phyloP scores from a whole-genome alignment of 2,888 invertebrate genomes.

The Sarcophaga carnaria region DNA sequence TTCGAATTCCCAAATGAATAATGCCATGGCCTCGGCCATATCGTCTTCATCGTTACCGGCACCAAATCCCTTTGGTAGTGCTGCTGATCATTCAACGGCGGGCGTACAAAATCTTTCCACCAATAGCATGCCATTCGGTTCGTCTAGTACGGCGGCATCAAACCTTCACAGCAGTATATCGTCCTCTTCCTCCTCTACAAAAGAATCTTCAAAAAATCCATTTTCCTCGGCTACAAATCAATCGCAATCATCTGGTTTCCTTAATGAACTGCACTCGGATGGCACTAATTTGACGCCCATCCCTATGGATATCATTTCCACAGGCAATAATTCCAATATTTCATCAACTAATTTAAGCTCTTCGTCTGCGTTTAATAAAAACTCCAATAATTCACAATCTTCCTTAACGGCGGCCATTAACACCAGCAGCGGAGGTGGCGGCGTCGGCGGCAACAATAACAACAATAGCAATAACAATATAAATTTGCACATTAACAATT shows the following conservation, averaged over 20 bases:
- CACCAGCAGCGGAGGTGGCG: no score
- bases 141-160: conserved; percentile 59
- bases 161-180: conserved; percentile 46
- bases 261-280: conserved; percentile 64
- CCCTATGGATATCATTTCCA: conserved; percentile 61
- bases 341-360: conserved; percentile 70
- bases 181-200: conserved; percentile 56
- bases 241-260: conserved; percentile 58
- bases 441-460: not conserved
- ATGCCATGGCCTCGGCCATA: conserved; percentile 31
- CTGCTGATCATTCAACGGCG: conserved; percentile 51
- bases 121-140: conserved; percentile 64
- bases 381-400: conserved; percentile 60
- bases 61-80: conserved; percentile 39
- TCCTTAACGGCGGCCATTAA: conserved; percentile 21
- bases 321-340: conserved; percentile 59
- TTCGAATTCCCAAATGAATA: conserved; percentile 52
- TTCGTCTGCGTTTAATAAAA: conserved; percentile 56
- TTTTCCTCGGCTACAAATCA: conserved; percentile 54
- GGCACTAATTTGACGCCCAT: conserved; percentile 71
- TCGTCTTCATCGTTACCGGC: conserved; percentile 61
- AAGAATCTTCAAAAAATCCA: conserved; percentile 58
- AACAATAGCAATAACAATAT: conserved; percentile 47
- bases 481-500: conserved; percentile 53
- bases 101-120: conserved; percentile 70